Base-by-base conservation (phyloP, 1,140 invertebrate species). In the Neomicropteryx cornuta region DNA sequence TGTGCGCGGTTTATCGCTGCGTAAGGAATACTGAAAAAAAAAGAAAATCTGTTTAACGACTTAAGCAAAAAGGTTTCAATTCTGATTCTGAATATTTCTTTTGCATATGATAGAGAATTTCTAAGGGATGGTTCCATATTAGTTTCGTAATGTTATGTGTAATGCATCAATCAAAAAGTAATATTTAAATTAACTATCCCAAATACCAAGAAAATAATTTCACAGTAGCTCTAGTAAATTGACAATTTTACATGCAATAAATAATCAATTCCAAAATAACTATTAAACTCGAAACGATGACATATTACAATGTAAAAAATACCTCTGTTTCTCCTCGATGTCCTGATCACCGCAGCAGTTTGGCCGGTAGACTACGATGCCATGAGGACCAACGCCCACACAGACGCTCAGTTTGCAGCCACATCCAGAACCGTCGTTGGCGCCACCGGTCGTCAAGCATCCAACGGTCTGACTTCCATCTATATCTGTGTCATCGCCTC, bases 1-100 rank as follows among this genome's bases (percentile, higher is more conserved):
- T 83, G 82, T 1, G 85, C 86, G 43, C 81, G 79, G 41, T 83
- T 77, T 45, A 90, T 87, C 27, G 82, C 79, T 6, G 83, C 82
- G 56, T 87, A 91, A 6, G 83, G 76, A 53, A 90, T 85, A 53
- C 83, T 87, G 66, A 17, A 75, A 71, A 38, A 39, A 42, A 38
- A 42, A 42, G 38, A 47, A 36, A 48, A 38, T n/a, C n/a, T n/a
- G n/a, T n/a, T n/a, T n/a, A n/a, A n/a, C n/a, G n/a, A n/a, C n/a
- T n/a, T n/a, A n/a, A n/a, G n/a, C 16, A n/a, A 38, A 18, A 36
- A 38, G 14, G 4, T 10, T 29, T 22, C 16, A 29, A 28, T 16
- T 40, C 20, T 41, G 21, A 23, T 23, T n/a, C 11, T 27, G 16
- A 28, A 28, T n/a, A n/a, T n/a, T n/a, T n/a, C n/a, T n/a, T n/a